Evolutionary conservation across 2,113 vertebrate genomes (phyloP).

Genomic region (Axis porcinus): DNA sequence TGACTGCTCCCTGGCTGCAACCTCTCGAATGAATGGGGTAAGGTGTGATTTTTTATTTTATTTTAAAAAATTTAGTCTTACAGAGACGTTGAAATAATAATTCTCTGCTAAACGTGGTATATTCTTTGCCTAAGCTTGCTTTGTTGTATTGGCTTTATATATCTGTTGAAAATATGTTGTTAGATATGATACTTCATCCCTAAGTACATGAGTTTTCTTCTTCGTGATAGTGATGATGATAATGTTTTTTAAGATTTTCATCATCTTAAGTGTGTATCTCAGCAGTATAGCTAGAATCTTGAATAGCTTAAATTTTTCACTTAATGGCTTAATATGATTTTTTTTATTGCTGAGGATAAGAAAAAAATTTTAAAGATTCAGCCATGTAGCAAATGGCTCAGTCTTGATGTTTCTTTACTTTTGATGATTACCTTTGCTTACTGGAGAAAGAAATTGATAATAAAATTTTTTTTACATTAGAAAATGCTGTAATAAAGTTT

Average conservation of each 20-base stretch:
- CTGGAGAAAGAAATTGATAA: not conserved
- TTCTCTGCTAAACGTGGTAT: not conserved
- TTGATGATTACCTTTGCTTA: constrained; percentile 4
- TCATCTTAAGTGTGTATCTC: not conserved
- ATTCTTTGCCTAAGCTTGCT: not conserved
- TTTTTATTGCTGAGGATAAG: not conserved
- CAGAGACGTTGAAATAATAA: not conserved
- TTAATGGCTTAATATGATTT: not conserved
- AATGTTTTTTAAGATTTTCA: not conserved
- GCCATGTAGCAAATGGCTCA: not conserved
- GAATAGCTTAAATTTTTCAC: not conserved
- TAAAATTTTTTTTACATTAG: not conserved
- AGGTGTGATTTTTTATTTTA: not conserved
- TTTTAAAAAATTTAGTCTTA: not conserved
- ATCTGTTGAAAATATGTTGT: not conserved
- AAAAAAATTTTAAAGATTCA: not conserved
- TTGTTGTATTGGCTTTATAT: not conserved
- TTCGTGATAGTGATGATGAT: not conserved
- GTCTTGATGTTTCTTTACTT: not conserved
- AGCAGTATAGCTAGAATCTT: not conserved
- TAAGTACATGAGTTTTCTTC: not conserved
- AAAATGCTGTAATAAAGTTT: not conserved
- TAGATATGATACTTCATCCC: not conserved
- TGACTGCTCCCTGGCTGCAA: not conserved
- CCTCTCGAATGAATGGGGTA: not conserved